These are phyloP conservation scores for Chrysopa pallens DNA, from an alignment of 1,140 invertebrate genomes.

Conservation along the genomic window DNA sequence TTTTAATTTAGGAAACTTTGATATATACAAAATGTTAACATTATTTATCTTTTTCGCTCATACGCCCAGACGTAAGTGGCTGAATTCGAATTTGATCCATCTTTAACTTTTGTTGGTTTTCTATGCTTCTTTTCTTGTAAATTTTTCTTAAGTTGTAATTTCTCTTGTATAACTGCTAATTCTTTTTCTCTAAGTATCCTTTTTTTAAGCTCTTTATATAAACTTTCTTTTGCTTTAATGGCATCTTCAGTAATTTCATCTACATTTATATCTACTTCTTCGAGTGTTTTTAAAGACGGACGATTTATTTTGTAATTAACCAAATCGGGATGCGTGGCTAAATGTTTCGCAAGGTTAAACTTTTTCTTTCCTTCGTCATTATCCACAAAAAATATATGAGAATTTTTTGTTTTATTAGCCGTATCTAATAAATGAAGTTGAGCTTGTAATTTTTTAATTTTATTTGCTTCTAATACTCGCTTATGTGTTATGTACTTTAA, in stretches of 20 bases:
- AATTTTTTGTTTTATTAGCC: constrained; percentile 45
- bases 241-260: constrained; percentile 27
- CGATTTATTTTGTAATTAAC: constrained; percentile 50
- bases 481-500: constrained; percentile 78
- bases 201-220: constrained; percentile 63
- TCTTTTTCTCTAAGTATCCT: constrained; percentile 69
- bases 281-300: constrained; percentile 12
- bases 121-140: constrained; percentile 45
- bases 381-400: constrained; percentile 70
- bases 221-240: constrained; percentile 38
- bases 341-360: constrained; percentile 50
- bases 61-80: no score
- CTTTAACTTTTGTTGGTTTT: constrained; percentile 44
- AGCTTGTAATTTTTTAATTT: constrained; percentile 71
- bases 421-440: constrained; percentile 67
- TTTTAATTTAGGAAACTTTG: no score
- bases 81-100: constrained; percentile 33
- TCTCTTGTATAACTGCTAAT: constrained; percentile 61
- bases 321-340: constrained; percentile 58
- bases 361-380: constrained; percentile 36
- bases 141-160: constrained; percentile 60
- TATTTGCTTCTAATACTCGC: constrained; percentile 66
- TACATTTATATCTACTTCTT: no score
- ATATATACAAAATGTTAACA: no score
- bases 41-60: no score